Conservation (phyloP, 35 echinoderm and acorn worm genomes). For the Apostichopus japonicus region DNA sequence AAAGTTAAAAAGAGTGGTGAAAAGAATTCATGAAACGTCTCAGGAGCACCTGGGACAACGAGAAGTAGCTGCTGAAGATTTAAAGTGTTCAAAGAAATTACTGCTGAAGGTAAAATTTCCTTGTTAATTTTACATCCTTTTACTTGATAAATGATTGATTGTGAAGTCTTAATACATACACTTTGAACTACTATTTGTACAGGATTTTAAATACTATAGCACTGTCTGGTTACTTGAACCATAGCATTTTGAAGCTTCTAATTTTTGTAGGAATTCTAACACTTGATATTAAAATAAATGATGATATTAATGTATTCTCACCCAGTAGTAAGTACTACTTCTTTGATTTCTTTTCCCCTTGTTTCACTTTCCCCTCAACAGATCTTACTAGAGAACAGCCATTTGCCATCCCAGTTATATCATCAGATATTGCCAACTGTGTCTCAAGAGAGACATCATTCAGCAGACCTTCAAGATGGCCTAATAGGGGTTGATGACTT, state of each 20-base stretch:
- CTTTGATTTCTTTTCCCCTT: too few relatives aligned
- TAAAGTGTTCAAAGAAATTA: neutral
- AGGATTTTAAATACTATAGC: too few relatives aligned
- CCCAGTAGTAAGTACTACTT: too few relatives aligned
- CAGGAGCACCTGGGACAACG: neutral
- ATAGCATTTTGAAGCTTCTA: too few relatives aligned
- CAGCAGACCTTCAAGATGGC: neutral
- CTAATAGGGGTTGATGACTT: neutral
- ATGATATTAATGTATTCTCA: too few relatives aligned
- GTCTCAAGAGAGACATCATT: neutral
- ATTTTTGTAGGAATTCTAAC: too few relatives aligned
- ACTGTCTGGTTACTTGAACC: too few relatives aligned
- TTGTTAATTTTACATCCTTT: neutral
- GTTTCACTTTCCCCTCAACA: neutral
- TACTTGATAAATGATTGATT: too few relatives aligned
- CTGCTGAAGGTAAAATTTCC: neutral
- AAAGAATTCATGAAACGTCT: neutral
- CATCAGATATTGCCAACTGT: neutral
- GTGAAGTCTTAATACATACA: too few relatives aligned
- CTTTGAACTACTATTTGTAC: too few relatives aligned
- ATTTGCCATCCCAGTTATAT: slow-evolving; percentile 18
- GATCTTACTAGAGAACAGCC: slow-evolving; percentile 7
- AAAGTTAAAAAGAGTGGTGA: neutral
- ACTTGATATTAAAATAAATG: too few relatives aligned
- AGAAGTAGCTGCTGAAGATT: neutral